A percentile compares a stretch with the other conserved stretches of the same genome.
These are phyloP conservation scores for Drosophila sordidula DNA, from an alignment of 2,888 invertebrate species.

Conservation along the genomic window DNA sequence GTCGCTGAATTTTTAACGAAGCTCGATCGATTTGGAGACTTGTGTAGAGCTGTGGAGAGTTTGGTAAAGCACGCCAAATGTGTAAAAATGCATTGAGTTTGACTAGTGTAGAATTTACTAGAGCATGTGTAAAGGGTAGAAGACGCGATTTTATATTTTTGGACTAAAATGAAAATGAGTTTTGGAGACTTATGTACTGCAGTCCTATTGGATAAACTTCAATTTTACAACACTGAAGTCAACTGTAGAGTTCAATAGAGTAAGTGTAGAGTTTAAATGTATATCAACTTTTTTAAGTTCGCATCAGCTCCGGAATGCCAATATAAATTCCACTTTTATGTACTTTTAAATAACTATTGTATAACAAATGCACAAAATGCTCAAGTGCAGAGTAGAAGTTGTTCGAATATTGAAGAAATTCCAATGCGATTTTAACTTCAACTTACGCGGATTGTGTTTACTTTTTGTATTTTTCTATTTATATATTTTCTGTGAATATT, in stretches of 20 bases:
- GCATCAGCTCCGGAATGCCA: too few species aligned
- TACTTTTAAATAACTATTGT: too few species aligned
- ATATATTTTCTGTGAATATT: not conserved
- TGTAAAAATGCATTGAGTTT: not conserved
- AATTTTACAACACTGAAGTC: too few species aligned
- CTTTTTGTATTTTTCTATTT: not conserved
- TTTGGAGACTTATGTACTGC: not conserved
- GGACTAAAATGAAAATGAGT: not conserved
- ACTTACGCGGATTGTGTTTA: not conserved
- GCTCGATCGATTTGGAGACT: not conserved
- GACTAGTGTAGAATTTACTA: too few species aligned
- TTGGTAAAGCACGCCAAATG: not conserved
- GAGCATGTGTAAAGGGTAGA: too few species aligned
- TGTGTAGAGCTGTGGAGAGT: slow-evolving; percentile 4
- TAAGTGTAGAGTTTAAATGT: not conserved
- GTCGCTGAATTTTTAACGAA: not conserved
- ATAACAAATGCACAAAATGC: too few species aligned
- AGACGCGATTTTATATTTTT: too few species aligned
- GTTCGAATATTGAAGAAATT: not conserved
- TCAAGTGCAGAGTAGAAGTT: slow-evolving; percentile 6
- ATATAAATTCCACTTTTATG: too few species aligned
- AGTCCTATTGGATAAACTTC: too few species aligned
- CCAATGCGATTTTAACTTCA: not conserved
- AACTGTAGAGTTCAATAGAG: not conserved
- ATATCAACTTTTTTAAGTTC: too few species aligned